Percentiles rank a stretch among this genome's conserved stretches.
Conservation (phyloP, 2,797 vertebrate genomes). For the Notamacropus eugenii region DNA sequence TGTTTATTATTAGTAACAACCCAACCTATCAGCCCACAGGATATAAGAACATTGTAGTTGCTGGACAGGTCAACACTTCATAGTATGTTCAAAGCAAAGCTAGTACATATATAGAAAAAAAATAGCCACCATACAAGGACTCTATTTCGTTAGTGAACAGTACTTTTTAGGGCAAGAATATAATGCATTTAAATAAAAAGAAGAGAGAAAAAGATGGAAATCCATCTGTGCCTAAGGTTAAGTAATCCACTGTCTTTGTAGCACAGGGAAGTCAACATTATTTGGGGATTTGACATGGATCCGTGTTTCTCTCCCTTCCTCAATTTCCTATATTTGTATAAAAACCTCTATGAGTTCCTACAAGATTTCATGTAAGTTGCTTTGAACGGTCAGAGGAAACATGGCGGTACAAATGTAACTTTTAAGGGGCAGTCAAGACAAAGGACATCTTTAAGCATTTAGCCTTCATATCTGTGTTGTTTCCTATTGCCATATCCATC, state of each 20-base stretch:
- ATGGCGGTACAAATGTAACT: background rate
- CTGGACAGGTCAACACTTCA: background rate
- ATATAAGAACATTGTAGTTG: background rate
- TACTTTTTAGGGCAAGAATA: background rate
- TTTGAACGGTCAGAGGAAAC: background rate
- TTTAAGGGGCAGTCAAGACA: background rate
- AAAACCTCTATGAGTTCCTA: background rate
- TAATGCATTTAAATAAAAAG: background rate
- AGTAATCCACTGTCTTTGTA: background rate
- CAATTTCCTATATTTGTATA: background rate
- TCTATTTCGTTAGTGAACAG: background rate
- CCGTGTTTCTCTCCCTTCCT: background rate
- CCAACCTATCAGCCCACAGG: background rate
- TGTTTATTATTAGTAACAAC: background rate
- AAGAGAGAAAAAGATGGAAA: background rate
- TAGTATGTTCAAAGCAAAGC: background rate
- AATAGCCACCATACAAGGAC: background rate
- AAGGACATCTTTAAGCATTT: background rate
- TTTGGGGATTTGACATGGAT: background rate
- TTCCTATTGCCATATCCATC: background rate
- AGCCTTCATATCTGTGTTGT: background rate
- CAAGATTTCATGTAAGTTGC: background rate
- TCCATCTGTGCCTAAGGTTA: background rate
- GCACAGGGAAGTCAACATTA: background rate
- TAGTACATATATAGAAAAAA: background rate